phyloP scores from a whole-genome alignment of 2,113 vertebrate species.

The Mobula birostris region DNA sequence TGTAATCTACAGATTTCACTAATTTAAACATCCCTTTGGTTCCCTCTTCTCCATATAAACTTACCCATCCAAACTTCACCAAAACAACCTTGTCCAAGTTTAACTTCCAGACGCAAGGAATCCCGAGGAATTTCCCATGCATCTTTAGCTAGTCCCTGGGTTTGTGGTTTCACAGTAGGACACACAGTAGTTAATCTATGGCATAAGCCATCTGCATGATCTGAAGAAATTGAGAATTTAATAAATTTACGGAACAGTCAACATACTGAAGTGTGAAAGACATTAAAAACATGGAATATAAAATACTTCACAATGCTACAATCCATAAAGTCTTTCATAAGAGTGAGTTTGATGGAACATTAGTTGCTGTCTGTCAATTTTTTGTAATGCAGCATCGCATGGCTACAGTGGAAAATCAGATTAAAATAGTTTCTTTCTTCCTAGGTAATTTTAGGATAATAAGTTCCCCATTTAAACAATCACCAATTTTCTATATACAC shows the following conservation, averaged over 20 bases:
- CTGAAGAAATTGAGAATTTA: constrained; percentile 55
- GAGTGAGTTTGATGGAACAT: not conserved
- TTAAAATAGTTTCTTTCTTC: not conserved
- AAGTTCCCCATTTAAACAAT: not conserved
- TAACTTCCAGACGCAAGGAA: constrained; percentile 86
- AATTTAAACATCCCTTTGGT: not conserved
- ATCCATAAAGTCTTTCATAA: not conserved
- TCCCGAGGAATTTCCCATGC: constrained; percentile 98
- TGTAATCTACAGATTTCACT: not conserved
- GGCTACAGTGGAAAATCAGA: not conserved
- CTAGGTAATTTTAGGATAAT: not conserved
- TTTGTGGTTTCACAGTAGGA: constrained; percentile 96
- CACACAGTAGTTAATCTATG: constrained; percentile 90
- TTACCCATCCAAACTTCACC: constrained; percentile 99
- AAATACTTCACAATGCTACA: not conserved
- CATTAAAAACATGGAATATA: not conserved
- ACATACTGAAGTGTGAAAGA: not conserved
- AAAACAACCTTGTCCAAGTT: constrained; percentile 95
- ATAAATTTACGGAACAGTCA: constrained; percentile 29
- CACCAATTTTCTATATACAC: too few relatives aligned
- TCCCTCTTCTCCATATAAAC: constrained; percentile 41
- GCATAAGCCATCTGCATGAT: constrained; percentile 92
- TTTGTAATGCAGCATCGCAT: not conserved
- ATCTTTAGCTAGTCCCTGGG: constrained; percentile 92
- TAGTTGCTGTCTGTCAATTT: not conserved